These are phyloP conservation scores for Sinocyclocheilus maitianheensis DNA, from an alignment of 2,113 vertebrate genomes.

Conservation along the genomic window DNA sequence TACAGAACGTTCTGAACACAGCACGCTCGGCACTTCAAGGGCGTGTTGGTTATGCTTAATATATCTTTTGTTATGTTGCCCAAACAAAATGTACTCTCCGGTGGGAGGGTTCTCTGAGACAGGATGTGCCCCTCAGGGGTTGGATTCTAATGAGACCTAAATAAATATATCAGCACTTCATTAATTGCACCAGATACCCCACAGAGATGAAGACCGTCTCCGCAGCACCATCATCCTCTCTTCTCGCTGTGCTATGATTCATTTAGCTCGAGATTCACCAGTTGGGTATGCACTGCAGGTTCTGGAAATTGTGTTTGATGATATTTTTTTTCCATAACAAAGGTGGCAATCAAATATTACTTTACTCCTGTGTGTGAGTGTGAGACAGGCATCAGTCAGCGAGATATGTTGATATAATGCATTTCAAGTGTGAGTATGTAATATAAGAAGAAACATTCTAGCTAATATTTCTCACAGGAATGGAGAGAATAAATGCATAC, in stretches of 20 bases:
- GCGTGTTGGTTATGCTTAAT: conserved; percentile 64
- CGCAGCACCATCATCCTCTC: conserved; percentile 45
- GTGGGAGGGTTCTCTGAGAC: conserved; percentile 58
- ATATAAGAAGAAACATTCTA: background rate
- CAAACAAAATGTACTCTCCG: conserved; percentile 70
- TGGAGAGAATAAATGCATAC: background rate
- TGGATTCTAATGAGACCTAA: conserved; percentile 74
- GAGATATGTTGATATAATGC: conserved; percentile 1
- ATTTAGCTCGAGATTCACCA: conserved; percentile 31
- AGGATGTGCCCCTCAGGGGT: conserved; percentile 65
- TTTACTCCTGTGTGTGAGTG: conserved; percentile 26
- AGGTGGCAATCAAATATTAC: conserved; percentile 51
- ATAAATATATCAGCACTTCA: conserved; percentile 77
- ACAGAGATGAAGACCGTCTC: conserved; percentile 61
- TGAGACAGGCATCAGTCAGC: conserved; percentile 28
- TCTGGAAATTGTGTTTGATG: conserved; percentile 39
- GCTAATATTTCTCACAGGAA: background rate
- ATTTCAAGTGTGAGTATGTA: conserved; percentile 9
- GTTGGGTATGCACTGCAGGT: conserved; percentile 23
- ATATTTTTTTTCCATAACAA: conserved; percentile 34
- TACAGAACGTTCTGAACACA: conserved; percentile 44
- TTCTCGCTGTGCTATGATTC: conserved; percentile 42
- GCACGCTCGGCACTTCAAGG: conserved; percentile 45
- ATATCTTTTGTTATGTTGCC: conserved; percentile 68
- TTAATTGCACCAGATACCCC: conserved; percentile 69